Percentiles rank a stretch among this genome's conserved stretches.
Conservation (phyloP, 1,140 invertebrate genomes). For the Latrodectus geometricus region DNA sequence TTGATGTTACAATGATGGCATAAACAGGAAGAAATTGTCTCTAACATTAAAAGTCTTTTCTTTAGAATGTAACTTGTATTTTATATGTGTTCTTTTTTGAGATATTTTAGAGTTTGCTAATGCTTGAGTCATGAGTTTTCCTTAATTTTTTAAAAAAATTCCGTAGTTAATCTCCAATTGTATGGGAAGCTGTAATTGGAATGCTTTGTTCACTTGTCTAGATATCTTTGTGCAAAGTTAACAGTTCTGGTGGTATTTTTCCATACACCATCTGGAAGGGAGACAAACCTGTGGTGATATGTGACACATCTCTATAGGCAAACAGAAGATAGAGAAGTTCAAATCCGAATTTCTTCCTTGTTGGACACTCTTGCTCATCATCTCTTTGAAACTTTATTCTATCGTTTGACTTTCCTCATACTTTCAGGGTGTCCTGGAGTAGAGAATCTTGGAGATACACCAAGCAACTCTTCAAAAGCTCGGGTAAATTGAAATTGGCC, state of each 20-base stretch:
- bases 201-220: neutral
- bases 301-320: neutral
- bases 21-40: neutral
- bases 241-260: neutral
- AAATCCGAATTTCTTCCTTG: neutral
- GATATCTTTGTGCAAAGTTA: neutral
- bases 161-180: neutral
- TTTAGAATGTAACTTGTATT: neutral
- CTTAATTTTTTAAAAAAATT: neutral
- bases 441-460: neutral
- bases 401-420: neutral
- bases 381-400: neutral
- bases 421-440: neutral
- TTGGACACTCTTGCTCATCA: neutral
- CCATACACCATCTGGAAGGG: neutral
- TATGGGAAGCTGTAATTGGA: neutral
- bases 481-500: neutral
- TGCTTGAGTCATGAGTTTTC: neutral
- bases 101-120: neutral
- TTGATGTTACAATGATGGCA: neutral
- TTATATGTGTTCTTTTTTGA: neutral
- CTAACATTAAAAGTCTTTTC: neutral
- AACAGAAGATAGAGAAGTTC: neutral
- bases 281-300: neutral
- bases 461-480: too few species aligned